phyloP scores from a whole-genome alignment of 2,797 vertebrate genomes.

The Eulemur mongoz region DNA sequence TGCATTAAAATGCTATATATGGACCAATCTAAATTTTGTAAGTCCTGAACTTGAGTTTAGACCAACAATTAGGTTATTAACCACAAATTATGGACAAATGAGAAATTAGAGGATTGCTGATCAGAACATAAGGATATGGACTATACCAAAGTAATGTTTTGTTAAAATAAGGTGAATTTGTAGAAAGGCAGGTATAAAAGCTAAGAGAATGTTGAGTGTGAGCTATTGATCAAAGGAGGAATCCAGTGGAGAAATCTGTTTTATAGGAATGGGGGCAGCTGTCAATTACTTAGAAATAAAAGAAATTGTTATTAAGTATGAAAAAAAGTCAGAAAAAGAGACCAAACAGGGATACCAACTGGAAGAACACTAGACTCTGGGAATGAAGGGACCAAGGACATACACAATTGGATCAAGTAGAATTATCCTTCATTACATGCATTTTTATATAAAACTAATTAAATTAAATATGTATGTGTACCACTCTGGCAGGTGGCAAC shows the following conservation, averaged over 20 bases:
- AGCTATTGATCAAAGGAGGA: background rate
- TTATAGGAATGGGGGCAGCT: background rate
- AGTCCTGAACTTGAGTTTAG: background rate
- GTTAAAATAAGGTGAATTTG: background rate
- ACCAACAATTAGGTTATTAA: background rate
- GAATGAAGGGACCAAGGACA: background rate
- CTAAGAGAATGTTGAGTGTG: background rate
- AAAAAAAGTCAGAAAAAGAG: background rate
- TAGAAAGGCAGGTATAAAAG: background rate
- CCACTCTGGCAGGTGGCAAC: background rate
- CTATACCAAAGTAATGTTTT: background rate
- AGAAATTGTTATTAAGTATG: background rate
- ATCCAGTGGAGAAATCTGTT: background rate
- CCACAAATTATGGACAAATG: background rate
- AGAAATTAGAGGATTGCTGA: background rate
- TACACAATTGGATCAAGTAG: background rate
- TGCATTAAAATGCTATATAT: background rate
- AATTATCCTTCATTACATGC: background rate
- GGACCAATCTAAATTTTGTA: background rate
- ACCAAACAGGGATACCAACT: background rate
- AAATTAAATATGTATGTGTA: background rate
- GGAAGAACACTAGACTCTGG: background rate
- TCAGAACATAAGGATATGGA: background rate
- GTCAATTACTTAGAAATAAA: background rate
- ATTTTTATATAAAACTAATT: background rate